A percentile compares a stretch with the other conserved stretches of the same genome.
phyloP scores from a whole-genome alignment of 2,888 invertebrate species.

The Polia nebulosa region DNA sequence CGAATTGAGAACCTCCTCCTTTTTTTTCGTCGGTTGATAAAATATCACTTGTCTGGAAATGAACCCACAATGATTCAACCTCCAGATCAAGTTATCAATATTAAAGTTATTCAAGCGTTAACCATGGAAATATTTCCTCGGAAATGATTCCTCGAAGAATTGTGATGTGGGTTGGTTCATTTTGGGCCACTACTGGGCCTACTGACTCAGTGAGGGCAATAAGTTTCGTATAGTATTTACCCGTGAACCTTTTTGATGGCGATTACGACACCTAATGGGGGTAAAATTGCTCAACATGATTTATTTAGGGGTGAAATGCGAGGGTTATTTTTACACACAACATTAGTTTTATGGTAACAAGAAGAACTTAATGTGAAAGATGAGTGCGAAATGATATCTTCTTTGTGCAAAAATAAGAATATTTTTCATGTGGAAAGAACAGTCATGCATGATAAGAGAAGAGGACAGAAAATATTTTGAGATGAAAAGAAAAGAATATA shows the following conservation, averaged over 20 bases:
- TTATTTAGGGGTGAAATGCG: constrained; percentile 70
- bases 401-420: background rate
- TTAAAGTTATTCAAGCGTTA: background rate
- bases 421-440: background rate
- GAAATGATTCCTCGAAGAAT: background rate
- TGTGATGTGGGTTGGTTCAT: background rate
- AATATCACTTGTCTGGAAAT: too few relatives aligned
- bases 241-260: constrained; percentile 55
- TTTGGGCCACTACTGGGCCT: background rate
- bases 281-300: constrained; percentile 76
- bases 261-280: constrained; percentile 69
- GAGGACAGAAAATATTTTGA: too few relatives aligned
- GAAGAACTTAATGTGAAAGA: background rate
- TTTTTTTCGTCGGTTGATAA: too few relatives aligned
- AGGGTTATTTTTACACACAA: constrained; percentile 30
- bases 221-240: constrained; percentile 44
- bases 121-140: background rate
- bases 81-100: background rate
- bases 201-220: constrained; percentile 25
- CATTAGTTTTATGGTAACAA: constrained; percentile 18
- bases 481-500: too few relatives aligned
- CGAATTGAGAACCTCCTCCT: too few relatives aligned
- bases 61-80: background rate
- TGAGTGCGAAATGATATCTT: background rate
- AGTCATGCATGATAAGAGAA: too few relatives aligned